phyloP scores from a whole-genome alignment of 2,113 vertebrate genomes.

The Odobenus rosmarus region DNA sequence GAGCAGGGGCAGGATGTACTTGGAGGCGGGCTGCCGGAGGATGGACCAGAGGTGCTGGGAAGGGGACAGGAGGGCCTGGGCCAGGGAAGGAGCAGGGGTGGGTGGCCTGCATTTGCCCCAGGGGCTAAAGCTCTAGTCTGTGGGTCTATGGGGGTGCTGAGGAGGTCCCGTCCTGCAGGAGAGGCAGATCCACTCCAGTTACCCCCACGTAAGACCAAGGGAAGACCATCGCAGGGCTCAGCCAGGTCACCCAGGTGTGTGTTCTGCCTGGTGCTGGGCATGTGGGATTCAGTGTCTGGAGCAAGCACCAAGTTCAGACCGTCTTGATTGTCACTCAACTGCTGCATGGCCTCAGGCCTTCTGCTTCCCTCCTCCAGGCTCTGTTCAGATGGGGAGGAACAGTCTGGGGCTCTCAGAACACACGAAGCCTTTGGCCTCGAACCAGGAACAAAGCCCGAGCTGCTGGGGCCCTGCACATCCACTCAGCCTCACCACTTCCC shows the following conservation, averaged over 20 bases:
- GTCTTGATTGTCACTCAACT: too few relatives aligned
- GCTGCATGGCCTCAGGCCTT: not conserved
- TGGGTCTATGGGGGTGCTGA: not conserved
- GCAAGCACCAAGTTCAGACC: not conserved
- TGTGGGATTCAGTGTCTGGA: too few relatives aligned
- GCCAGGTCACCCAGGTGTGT: not conserved
- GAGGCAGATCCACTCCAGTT: not conserved
- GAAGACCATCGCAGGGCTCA: too few relatives aligned
- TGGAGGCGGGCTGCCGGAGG: not conserved
- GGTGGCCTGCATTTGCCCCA: not conserved
- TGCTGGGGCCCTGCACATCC: too few relatives aligned
- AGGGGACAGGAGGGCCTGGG: too few relatives aligned
- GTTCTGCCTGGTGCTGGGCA: not conserved
- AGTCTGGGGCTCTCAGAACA: not conserved
- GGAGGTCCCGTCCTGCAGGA: not conserved
- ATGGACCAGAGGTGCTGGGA: not conserved
- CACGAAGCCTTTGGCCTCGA: not conserved
- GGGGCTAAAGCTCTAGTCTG: not conserved
- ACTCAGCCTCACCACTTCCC: too few relatives aligned
- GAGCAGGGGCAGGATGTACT: not conserved
- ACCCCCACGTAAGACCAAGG: not conserved
- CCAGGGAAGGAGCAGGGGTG: not conserved
- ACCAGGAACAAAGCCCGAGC: not conserved
- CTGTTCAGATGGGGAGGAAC: not conserved
- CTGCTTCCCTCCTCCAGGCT: not conserved